These are phyloP conservation scores for Delphinus delphis DNA, from an alignment of 2,113 vertebrate genomes.

Conservation along the genomic window DNA sequence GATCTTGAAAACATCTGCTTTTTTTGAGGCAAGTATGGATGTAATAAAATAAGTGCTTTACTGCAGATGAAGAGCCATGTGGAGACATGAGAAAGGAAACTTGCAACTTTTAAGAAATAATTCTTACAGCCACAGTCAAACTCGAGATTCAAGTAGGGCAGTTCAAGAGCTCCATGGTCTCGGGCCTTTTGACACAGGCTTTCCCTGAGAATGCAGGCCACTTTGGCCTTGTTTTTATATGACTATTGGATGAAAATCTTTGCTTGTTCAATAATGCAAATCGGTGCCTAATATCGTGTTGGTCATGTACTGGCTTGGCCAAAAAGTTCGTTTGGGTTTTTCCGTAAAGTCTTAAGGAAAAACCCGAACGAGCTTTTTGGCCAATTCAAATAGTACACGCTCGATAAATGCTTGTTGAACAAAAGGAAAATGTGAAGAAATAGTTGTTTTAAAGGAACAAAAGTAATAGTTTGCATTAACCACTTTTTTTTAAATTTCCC, in stretches of 20 bases:
- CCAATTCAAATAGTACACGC: neutral
- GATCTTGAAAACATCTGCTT: conserved; percentile 45
- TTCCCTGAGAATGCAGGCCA: neutral
- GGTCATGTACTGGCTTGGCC: neutral
- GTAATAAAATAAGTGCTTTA: conserved; percentile 48
- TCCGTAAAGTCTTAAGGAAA: neutral
- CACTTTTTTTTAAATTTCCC: neutral
- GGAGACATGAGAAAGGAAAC: conserved; percentile 25
- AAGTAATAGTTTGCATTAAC: neutral
- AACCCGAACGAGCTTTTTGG: neutral
- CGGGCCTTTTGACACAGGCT: fast-evolving
- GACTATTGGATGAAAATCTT: neutral
- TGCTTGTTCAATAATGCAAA: neutral
- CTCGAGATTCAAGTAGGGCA: neutral
- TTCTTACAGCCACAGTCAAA: neutral
- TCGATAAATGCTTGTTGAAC: neutral
- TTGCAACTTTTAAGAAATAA: neutral
- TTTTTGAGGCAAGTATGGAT: conserved; percentile 14
- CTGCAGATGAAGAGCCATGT: neutral
- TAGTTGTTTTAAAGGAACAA: neutral
- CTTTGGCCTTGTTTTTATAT: neutral
- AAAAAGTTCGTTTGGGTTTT: neutral
- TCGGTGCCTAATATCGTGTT: neutral
- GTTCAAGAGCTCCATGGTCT: fast-evolving
- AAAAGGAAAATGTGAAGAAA: neutral